Evolutionary conservation across 2,797 vertebrate species (phyloP).

Genomic region (Acanthurus lineatus): DNA sequence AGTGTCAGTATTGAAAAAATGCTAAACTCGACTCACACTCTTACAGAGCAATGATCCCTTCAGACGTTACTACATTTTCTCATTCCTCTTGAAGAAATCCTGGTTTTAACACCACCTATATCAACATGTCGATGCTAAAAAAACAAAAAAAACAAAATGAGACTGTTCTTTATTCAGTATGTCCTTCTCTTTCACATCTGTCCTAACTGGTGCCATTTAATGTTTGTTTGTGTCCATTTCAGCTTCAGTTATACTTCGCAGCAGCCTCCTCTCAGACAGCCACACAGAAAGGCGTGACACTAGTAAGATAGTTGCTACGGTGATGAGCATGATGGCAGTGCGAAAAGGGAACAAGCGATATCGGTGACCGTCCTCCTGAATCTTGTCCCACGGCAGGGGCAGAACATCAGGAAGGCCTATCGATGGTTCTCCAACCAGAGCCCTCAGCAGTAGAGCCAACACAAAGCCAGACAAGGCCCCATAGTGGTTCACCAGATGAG

Average conservation of each 20-base stretch:
- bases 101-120: not conserved
- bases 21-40: too few relatives aligned
- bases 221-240: not conserved
- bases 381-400: conserved; percentile 58
- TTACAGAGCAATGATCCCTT: too few relatives aligned
- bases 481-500: conserved; percentile 37
- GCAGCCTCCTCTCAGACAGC: conserved; percentile 25
- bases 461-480: conserved; percentile 48
- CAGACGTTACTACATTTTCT: not conserved
- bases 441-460: conserved; percentile 39
- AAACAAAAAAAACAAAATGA: too few relatives aligned
- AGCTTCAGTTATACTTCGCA: not conserved
- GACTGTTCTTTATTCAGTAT: conserved; percentile 2
- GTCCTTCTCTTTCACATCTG: conserved; percentile 6
- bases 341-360: conserved; percentile 43
- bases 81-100: not conserved
- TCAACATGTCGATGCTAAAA: too few relatives aligned
- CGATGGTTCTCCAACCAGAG: conserved; percentile 20
- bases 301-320: conserved; percentile 6
- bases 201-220: not conserved
- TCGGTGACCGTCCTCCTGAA: conserved; percentile 30
- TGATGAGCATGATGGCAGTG: conserved; percentile 53
- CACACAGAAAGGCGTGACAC: conserved; percentile 30
- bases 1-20: not conserved
- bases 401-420: conserved; percentile 51